Evolutionary conservation across 2,888 invertebrate species (phyloP), one percentile per base, ranked within the genome.

Genomic region (Drosophila recens): DNA sequence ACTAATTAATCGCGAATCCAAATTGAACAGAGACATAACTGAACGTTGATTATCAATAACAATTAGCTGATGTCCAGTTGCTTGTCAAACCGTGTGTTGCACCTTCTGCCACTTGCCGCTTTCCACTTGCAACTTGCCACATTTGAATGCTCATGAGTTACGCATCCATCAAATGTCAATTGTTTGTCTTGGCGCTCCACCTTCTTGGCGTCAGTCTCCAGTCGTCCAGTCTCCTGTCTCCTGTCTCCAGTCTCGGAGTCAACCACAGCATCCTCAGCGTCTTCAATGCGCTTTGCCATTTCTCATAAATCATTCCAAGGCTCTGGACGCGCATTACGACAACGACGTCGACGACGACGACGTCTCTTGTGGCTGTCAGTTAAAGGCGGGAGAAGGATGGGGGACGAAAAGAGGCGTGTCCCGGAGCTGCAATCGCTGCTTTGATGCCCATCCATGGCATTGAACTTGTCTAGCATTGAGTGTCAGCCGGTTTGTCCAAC

Each of bases 101-200:
- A 10, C 27, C 48, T 48, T 23, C 54, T 46, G 61, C 36, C 49
- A 56, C 34, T 49, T 46, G 40, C 43, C 34, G 4, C 34, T 49
- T 46, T 34, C 43, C 34, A 6, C 33, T 51, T 51, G 51, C 51
- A 34, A 51, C 51, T 34, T 49, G 53, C 23, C 43, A 67, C 80
- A 88, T 88, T 87, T 87, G 84, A 86, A 86, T 86, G 88, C 88
- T 27, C 27, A 87, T 78, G 76, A 87, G 86, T 81, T 86, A 87
- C 88, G 87, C 89, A 86, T 89, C 88, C 88, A 89, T 89, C 89
- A 87, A 86, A 86, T 89, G 89, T 89, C 88, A 87, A 88, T 88
- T 90, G 86, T 87, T 87, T 86, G 90, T 83, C 83, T 82, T 79
- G 79, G 86, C 75, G 86, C 82, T 87, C 82, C 77, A 79, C 77